Evolutionary conservation across 2,113 vertebrate genomes (phyloP), one percentile per base, ranked within the genome.

Genomic region (Eclectus roratus): DNA sequence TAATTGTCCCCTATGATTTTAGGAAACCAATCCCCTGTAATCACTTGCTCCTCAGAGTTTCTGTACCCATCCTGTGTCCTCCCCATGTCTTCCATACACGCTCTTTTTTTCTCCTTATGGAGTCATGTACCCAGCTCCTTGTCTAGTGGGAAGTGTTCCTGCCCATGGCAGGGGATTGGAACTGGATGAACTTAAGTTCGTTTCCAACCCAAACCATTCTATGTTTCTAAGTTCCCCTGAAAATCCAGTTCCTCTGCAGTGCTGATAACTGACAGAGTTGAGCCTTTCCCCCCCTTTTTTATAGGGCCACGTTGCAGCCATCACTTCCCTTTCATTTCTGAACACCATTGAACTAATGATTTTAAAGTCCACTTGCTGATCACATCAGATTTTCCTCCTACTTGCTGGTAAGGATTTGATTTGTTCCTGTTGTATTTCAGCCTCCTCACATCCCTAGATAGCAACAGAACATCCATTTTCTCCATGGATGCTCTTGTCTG

Each of bases 401-500:
- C 13, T 29, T 49, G 58, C 81, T 1, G 7, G 37, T 49, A 37
- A 52, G 91, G 81, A 63, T 91, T 88, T 66, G 72, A 52, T 91
- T 91, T 65, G 58, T 70, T 82, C 47, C 78, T 84, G 39, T 91
- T 60, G 41, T 89, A 91, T 79, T 56, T 85, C 84, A 72, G 84
- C 6, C 80, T 86, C 73, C 61, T 71, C 24, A 27, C 60, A 27
- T 58, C 69, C 73, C 50, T 35, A 65, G 10, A 53, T 17, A 58
- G 87, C 74, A 58, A 29, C 13, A 85, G 80, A 64, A 71, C 68
- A 61, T 69, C 56, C 15, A 7, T 87, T 84, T 70, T 73, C 88
- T 80, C 58, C n/a, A 21, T 58, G 78, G 70, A 73, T 0, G 21
- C 80, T 95, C 91, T 85, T 85, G 81, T 73, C 95, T 94, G 94